Evolutionary conservation across 2,888 invertebrate species (phyloP), one percentile per base, ranked within the genome.

Genomic region (Lepeophtheirus nordmannii): DNA sequence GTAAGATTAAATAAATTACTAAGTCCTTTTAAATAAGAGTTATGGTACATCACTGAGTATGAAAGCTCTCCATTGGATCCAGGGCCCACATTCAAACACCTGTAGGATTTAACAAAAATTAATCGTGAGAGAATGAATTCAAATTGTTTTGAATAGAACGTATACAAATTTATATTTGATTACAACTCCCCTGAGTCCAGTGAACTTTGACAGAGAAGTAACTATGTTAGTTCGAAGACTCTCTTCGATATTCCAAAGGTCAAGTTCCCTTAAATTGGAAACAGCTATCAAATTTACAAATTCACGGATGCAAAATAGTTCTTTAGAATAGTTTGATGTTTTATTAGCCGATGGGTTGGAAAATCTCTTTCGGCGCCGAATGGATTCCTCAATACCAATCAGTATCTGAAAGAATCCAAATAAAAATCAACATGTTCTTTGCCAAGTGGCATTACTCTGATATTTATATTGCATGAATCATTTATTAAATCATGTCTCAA

Each of bases 291-390:
- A 17, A n/a, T 17, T 17, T n/a, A 17, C 17, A 46, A 46, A 46
- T 46, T 46, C 53, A n/a, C 53, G 53, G 17, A 46, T 46, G 53
- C 53, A 46, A 17, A 46, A 46, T n/a, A 46, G 14, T 17, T 46
- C 53, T 46, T 46, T 46, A 17, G 53, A 46, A 46, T 46, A 46
- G 8, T 46, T 46, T 46, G 8, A 46, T n/a, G 8, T 5, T 2
- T 46, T 17, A 46, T 46, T 46, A 3, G 53, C 53, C n/a, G 53
- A 46, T 46, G 53, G 53, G 17, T 46, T 46, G 53, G 53, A 46
- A 17, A 46, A 46, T 17, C 53, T 46, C 8, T 46, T 46, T 17
- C 53, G 53, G 2, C 53, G 53, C 8, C 8, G 53, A 5, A 46
- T 46, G 53, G 53, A 46, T 14, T 14, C 5, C 17, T 46, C 53